Evolutionary conservation across 2,797 vertebrate genomes (phyloP), one percentile per base, ranked within the genome.

Genomic region (Oryzias dopingdopingensis): DNA sequence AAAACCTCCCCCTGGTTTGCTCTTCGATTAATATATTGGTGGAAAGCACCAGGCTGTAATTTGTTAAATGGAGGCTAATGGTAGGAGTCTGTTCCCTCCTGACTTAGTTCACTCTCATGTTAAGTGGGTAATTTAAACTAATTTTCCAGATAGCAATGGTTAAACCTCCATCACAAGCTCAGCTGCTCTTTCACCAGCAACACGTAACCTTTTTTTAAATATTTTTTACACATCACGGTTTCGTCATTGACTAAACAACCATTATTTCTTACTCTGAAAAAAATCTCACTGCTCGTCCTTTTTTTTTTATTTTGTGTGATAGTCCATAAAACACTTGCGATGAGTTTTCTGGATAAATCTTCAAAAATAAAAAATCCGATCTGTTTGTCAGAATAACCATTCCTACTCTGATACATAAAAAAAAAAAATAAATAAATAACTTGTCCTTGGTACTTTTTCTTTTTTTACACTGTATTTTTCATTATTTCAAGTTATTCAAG

Each of bases 31-130:
- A 72, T 79, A 59, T 23, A 77, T 49, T 66, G 62, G 72, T 68
- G 54, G 69, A 86, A 77, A 80, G 67, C 72, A 74, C 62, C 57
- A 78, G 71, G 72, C 75, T 79, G 56, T 77, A 82, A 71, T 85
- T 82, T 86, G 78, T 81, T 86, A 84, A 87, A 85, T 69, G 64
- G 70, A 77, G 73, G 77, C 74, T 83, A 82, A 84, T 83, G 61
- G 50, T 62, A 56, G 70, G 77, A 77, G 63, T 67, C 69, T 77
- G 73, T 74, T 84, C 76, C 80, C 81, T 67, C 20, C 53, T 76
- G 82, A 76, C 84, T 69, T 71, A 52, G 77, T 80, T 83, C 75
- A 81, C 61, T 67, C 72, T 82, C 54, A 66, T 74, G 67, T 77
- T 84, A 84, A 88, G 80, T 84, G 76, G 77, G 56, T 75, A 60